Percentiles rank a stretch among this genome's conserved stretches.
These are phyloP conservation scores for Drosophila ustulata DNA, from an alignment of 2,888 invertebrate genomes.

Conservation along the genomic window DNA sequence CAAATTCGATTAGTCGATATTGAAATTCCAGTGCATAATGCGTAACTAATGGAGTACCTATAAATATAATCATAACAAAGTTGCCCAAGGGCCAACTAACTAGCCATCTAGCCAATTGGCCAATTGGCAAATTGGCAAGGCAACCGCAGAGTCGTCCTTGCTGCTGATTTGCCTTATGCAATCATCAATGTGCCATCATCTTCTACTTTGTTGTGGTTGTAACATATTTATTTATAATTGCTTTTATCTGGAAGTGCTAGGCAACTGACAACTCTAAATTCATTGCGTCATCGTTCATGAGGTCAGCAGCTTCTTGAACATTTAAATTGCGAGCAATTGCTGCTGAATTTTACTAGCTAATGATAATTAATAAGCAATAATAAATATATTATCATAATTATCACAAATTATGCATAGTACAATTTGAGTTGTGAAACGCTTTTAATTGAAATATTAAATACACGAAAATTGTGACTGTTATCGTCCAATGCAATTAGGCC, in stretches of 20 bases:
- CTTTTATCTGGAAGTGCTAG: constrained; percentile 34
- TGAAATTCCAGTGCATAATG: constrained; percentile 29
- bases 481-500: constrained; percentile 59
- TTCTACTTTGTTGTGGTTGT: constrained; percentile 24
- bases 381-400: background rate
- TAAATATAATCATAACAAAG: constrained; percentile 24
- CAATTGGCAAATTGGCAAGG: constrained; percentile 60
- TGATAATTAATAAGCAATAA: background rate
- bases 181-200: constrained; percentile 13
- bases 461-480: constrained; percentile 21
- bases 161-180: constrained; percentile 2
- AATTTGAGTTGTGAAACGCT: constrained; percentile 27
- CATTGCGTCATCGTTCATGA: constrained; percentile 13
- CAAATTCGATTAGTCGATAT: constrained; percentile 11
- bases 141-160: constrained; percentile 46
- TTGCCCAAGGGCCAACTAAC: constrained; percentile 7
- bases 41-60: constrained; percentile 11
- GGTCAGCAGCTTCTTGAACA: constrained; percentile 8
- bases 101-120: background rate
- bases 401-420: constrained; percentile 34
- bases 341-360: background rate
- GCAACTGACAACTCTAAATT: constrained; percentile 19
- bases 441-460: constrained; percentile 43
- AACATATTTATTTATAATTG: constrained; percentile 69
- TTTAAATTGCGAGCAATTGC: background rate